A percentile compares a stretch with the other conserved stretches of the same genome.
Evolutionary conservation across 2,797 vertebrate genomes (phyloP).

Genomic region (Percopsis omiscomaycus): DNA sequence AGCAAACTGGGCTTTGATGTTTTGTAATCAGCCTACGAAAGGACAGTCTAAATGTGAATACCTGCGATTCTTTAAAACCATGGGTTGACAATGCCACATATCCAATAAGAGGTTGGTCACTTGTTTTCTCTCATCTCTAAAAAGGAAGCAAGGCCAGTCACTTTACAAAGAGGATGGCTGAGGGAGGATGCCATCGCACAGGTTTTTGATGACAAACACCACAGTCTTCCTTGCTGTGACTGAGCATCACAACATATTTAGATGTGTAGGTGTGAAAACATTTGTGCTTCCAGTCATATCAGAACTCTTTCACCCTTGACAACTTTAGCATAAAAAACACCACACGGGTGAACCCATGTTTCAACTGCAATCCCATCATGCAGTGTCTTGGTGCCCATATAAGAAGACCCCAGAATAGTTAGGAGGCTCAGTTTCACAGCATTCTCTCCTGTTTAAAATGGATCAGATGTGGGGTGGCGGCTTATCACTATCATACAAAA

Average conservation of each 20-base stretch:
- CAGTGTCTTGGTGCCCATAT: conserved; percentile 26
- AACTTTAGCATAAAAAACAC: no score
- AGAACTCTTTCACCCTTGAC: conserved; percentile 17
- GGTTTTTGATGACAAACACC: conserved; percentile 14
- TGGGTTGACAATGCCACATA: background rate
- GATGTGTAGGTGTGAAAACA: conserved; percentile 20
- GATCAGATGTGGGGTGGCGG: conserved; percentile 42
- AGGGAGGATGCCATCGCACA: background rate
- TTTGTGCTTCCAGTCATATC: conserved; percentile 50
- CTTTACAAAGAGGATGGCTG: conserved; percentile 15
- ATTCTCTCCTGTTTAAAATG: conserved; percentile 27
- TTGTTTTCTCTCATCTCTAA: conserved; percentile 22
- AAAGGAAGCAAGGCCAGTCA: conserved; percentile 39
- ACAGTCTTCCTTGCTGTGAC: conserved; percentile 20
- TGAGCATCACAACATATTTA: conserved; percentile 15
- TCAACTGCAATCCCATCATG: conserved; percentile 23
- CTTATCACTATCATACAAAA: conserved; percentile 18
- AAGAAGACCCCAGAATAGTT: conserved; percentile 32
- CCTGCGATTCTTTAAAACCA: background rate
- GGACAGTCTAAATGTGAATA: background rate
- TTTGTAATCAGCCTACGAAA: conserved; percentile 2
- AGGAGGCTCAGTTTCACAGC: conserved; percentile 41
- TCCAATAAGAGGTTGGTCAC: conserved; percentile 59
- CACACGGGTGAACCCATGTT: no score
- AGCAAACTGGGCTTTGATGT: conserved; percentile 6